Base-by-base conservation (phyloP, 2,113 vertebrate species). In the Dicerorhinus sumatrensis region DNA sequence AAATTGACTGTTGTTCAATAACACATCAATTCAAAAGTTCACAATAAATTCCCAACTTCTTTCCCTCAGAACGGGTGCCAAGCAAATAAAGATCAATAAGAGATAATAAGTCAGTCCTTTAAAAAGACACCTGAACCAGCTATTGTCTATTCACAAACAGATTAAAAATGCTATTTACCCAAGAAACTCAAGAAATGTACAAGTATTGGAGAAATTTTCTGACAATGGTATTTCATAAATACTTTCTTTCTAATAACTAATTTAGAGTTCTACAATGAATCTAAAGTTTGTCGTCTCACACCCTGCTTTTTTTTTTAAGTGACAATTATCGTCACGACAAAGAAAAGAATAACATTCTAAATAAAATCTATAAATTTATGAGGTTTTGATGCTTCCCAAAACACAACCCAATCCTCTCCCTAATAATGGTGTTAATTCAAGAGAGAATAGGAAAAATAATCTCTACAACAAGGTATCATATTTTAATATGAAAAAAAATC, bases 21-120 rank as follows among this genome's bases (percentile, higher is more conserved):
- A 13, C 16, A 67, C 21, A 39, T 91, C n/a, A 77, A 27, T 48
- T 79, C 20, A 75, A 84, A 94, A 91, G n/a, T 63, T 82, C 69
- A 81, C 65, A 69, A 79, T 87, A 25, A 94, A 58, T 85, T 95
- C 8, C 31, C 46, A 96, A 51, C 1, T 51, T 20, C 2, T 85
- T 95, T 86, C 36, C 87, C 48, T 95, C 51, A 69, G 39, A 97
- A 69, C 2, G 31, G 56, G 3, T 89, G 31, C n/a, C 54, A 81
- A 84, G 23, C 9, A 94, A 90, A 65, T 73, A 67, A 56, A 72
- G n/a, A 31, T 21, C 16, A 70, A 80, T 56, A 95, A 33, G 17
- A 94, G 36, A 75, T 85, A 86, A 87, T 84, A 97, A 67, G 75
- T 87, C 7, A 75, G 56, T 83, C 39, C 8, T 93, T 69, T 73